Evolutionary conservation across 2,797 vertebrate species (phyloP).

Genomic region (Myotis myotis): DNA sequence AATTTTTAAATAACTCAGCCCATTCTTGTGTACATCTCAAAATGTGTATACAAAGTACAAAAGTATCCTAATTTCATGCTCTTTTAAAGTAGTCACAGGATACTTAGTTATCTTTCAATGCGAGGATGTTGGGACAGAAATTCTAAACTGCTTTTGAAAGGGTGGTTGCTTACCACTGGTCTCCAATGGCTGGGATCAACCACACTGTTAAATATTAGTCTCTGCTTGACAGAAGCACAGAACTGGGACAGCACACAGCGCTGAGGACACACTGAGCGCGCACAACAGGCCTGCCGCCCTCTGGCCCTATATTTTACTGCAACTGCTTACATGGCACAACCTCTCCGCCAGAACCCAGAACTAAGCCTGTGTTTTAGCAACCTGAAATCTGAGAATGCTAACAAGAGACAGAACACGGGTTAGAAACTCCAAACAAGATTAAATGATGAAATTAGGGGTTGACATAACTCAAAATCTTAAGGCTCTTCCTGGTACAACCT

Average conservation of each 20-base stretch:
- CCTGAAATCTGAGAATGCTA: neutral
- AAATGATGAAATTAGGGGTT: neutral
- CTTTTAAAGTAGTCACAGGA: conserved; percentile 18
- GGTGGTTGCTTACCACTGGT: neutral
- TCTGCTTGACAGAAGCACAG: neutral
- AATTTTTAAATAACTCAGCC: neutral
- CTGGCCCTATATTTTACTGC: neutral
- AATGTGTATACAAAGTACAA: neutral
- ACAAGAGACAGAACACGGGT: neutral
- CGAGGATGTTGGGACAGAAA: neutral
- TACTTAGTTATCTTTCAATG: neutral
- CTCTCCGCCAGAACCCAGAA: neutral
- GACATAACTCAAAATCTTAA: conserved; percentile 18
- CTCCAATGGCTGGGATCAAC: neutral
- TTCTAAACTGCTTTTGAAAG: neutral
- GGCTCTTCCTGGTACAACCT: conserved; percentile 13
- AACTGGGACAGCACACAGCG: neutral
- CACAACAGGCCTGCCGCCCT: neutral
- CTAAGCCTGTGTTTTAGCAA: neutral
- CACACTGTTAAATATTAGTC: neutral
- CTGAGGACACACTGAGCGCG: neutral
- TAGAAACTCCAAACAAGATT: neutral
- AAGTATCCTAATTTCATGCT: neutral
- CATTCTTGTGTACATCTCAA: neutral
- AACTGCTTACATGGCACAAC: neutral